Evolutionary conservation across 2,113 vertebrate species (phyloP).

Genomic region (Calidris pygmaea): DNA sequence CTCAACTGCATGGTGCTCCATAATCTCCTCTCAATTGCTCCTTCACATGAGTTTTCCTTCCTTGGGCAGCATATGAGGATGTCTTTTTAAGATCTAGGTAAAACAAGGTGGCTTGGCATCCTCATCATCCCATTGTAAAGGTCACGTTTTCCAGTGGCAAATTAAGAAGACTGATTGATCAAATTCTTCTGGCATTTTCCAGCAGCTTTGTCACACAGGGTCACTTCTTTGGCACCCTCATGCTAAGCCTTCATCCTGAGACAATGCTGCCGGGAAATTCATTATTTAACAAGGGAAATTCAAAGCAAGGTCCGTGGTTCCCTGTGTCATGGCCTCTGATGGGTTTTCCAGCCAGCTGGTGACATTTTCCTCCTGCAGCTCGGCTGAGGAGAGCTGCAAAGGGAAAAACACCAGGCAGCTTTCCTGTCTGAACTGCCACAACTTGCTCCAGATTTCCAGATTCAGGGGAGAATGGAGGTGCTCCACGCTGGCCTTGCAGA

Average conservation of each 20-base stretch:
- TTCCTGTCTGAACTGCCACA: neutral
- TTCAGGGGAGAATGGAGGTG: neutral
- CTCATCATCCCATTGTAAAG: neutral
- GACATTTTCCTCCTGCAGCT: constrained; percentile 13
- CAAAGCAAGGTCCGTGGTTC: neutral
- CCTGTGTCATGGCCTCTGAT: neutral
- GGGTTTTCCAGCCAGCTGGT: neutral
- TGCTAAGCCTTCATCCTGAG: neutral
- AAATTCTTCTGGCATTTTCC: constrained; percentile 14
- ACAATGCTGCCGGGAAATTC: neutral
- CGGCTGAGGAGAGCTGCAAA: neutral
- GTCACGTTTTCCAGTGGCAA: neutral
- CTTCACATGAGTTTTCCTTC: neutral
- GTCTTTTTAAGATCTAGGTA: neutral
- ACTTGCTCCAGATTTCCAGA: neutral
- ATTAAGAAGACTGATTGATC: neutral
- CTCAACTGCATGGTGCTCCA: neutral
- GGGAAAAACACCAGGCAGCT: neutral
- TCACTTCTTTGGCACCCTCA: neutral
- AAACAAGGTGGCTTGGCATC: neutral
- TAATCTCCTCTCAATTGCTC: neutral
- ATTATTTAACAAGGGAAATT: neutral
- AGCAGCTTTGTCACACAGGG: neutral
- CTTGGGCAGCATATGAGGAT: neutral
- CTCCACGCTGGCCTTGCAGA: neutral